Evolutionary conservation across 2,113 vertebrate species (phyloP).

Genomic region (Conger conger): DNA sequence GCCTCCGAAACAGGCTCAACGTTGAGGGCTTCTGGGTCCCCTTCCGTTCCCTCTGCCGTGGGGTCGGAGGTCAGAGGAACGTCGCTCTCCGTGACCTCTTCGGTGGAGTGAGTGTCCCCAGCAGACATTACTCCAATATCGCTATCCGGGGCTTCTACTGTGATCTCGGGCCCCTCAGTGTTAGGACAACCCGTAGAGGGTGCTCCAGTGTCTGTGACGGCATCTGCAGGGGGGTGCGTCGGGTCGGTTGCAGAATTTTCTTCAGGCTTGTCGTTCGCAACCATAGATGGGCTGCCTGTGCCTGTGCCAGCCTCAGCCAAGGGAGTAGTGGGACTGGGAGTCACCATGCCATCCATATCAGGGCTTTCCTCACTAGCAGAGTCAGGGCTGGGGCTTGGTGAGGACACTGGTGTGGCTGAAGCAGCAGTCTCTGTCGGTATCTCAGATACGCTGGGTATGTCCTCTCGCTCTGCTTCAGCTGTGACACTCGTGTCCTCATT

Average conservation of each 20-base stretch:
- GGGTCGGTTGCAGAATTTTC: background rate
- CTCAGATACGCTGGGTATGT: background rate
- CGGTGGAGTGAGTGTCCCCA: background rate
- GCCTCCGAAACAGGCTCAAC: background rate
- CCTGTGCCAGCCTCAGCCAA: background rate
- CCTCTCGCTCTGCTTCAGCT: background rate
- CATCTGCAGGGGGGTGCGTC: background rate
- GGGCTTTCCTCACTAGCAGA: background rate
- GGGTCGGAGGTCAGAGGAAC: conserved; percentile 32
- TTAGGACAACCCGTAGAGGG: background rate
- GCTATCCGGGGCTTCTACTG: conserved; percentile 29
- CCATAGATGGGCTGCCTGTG: background rate
- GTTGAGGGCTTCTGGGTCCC: background rate
- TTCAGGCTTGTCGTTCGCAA: background rate
- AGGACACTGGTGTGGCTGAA: background rate
- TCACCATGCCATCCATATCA: background rate
- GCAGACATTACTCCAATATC: background rate
- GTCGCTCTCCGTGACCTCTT: conserved; percentile 23
- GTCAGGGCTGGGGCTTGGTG: background rate
- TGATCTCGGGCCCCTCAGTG: background rate
- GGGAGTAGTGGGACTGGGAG: background rate
- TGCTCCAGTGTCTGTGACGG: background rate
- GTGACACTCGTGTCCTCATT: background rate
- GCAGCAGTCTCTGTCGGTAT: background rate
- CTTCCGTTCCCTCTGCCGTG: background rate